A percentile compares a stretch with the other conserved stretches of the same genome.
phyloP scores from a whole-genome alignment of 2,888 invertebrate species.

The Metacarcinus magister region DNA sequence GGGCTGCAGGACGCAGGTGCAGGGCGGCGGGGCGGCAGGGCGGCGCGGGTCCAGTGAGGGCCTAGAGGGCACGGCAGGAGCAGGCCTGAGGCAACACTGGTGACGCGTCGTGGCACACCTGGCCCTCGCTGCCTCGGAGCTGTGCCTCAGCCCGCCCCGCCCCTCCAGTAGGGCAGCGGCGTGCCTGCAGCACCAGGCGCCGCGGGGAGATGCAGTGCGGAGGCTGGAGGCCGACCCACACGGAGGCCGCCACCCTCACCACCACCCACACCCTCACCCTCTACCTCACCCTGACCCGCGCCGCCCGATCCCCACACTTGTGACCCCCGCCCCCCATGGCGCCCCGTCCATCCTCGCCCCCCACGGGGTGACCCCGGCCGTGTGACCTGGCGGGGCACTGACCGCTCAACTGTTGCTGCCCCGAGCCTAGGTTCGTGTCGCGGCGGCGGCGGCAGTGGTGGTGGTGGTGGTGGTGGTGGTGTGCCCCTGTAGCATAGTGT shows the following conservation, averaged over 20 bases:
- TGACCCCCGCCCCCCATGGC: constrained; percentile 49
- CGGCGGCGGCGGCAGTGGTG: not conserved
- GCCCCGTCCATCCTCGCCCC: not conserved
- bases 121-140: not conserved
- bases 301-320: not conserved
- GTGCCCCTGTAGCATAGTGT: not conserved
- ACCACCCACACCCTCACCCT: not conserved
- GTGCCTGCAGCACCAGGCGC: not conserved
- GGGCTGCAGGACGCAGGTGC: constrained; percentile 57
- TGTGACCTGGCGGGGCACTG: not conserved
- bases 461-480: not conserved
- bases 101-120: not conserved
- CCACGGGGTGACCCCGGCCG: constrained; percentile 50
- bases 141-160: constrained; percentile 15
- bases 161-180: not conserved
- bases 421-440: not conserved
- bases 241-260: not conserved
- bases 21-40: not conserved
- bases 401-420: not conserved
- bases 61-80: constrained; percentile 9
- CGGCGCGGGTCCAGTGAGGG: not conserved
- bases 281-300: not conserved
- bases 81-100: not conserved
- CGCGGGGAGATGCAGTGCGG: not conserved
- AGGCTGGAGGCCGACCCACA: not conserved